phyloP scores from a whole-genome alignment of 1,140 invertebrate species.

The Saccostrea glomerata region DNA sequence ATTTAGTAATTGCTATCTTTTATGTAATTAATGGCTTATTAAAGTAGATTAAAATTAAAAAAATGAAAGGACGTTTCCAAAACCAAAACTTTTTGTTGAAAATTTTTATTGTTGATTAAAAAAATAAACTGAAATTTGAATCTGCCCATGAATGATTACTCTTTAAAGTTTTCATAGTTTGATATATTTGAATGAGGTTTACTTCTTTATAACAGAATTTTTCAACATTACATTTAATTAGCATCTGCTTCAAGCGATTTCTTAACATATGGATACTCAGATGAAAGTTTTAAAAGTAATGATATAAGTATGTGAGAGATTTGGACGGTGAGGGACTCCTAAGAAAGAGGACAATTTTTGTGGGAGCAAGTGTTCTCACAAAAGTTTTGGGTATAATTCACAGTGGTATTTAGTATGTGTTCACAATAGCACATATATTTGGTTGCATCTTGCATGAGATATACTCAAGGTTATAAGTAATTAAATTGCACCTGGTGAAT shows the following conservation, averaged over 20 bases:
- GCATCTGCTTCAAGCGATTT: constrained; percentile 1
- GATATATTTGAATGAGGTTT: not conserved
- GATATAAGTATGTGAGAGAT: not conserved
- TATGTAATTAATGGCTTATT: not conserved
- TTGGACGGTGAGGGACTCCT: not conserved
- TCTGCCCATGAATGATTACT: not conserved
- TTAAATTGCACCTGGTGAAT: too few relatives aligned
- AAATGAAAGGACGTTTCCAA: too few relatives aligned
- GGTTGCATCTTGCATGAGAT: too few relatives aligned
- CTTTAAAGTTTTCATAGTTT: not conserved
- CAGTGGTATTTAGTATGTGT: too few relatives aligned
- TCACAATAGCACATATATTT: too few relatives aligned
- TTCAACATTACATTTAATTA: constrained; percentile 42
- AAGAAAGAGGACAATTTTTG: too few relatives aligned
- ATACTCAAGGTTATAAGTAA: too few relatives aligned
- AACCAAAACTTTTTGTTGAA: too few relatives aligned
- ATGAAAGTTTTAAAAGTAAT: not conserved
- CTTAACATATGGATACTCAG: not conserved
- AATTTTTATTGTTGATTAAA: too few relatives aligned
- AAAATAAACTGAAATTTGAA: not conserved
- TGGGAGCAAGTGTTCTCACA: too few relatives aligned
- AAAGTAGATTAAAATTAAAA: too few relatives aligned
- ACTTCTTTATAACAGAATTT: constrained; percentile 42
- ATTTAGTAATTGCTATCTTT: not conserved
- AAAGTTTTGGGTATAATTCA: too few relatives aligned